Evolutionary conservation across 2,113 vertebrate genomes (phyloP).

Genomic region (Plestiodon gilberti): DNA sequence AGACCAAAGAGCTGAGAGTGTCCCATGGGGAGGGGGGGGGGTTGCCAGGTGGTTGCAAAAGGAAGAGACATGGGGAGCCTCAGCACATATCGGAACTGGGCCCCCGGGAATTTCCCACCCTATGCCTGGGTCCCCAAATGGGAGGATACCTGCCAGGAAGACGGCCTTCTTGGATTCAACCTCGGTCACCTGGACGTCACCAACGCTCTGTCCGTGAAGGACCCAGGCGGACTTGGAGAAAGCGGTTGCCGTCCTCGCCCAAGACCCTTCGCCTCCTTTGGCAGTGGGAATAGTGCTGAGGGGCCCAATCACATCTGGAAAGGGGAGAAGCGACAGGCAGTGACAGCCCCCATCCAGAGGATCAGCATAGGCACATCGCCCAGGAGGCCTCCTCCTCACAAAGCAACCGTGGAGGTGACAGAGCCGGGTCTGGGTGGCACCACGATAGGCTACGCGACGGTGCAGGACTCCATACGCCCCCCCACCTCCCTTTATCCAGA

Average conservation of each 20-base stretch:
- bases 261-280: not conserved
- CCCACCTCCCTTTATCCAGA: too few relatives aligned
- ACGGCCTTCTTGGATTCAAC: conserved; percentile 65
- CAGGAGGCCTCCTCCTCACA: too few relatives aligned
- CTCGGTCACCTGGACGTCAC: conserved; percentile 69
- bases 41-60: not conserved
- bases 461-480: too few relatives aligned
- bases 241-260: conserved; percentile 68
- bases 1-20: not conserved
- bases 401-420: too few relatives aligned
- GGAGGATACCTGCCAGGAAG: conserved; percentile 68
- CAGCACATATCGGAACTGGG: not conserved
- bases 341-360: not conserved
- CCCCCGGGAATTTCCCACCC: too few relatives aligned
- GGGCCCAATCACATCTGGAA: conserved; percentile 75
- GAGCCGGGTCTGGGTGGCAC: too few relatives aligned
- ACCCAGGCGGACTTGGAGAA: conserved; percentile 42
- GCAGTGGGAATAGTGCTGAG: conserved; percentile 53
- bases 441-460: too few relatives aligned
- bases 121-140: fast-evolving
- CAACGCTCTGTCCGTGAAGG: conserved; percentile 72
- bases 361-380: too few relatives aligned
- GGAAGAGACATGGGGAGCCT: too few relatives aligned
- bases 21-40: too few relatives aligned
- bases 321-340: not conserved